phyloP scores from a whole-genome alignment of 1,140 invertebrate genomes.

The Drosophila eugracilis region DNA sequence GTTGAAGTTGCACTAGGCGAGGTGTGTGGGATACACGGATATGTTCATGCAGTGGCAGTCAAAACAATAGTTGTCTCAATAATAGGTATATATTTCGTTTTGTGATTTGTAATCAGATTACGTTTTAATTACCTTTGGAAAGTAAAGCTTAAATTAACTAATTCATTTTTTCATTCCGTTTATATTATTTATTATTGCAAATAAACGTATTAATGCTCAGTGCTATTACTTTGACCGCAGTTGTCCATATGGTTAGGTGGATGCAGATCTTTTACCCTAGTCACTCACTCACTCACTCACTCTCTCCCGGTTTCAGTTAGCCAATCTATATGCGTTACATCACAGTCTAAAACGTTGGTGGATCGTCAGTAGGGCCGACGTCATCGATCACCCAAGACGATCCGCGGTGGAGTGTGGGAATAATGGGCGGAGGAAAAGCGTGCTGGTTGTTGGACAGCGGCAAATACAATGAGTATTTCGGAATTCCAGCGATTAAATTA shows the following conservation, averaged over 20 bases:
- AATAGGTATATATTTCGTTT: neutral
- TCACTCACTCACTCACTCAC: constrained; percentile 35
- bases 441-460: constrained; percentile 14
- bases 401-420: constrained; percentile 1
- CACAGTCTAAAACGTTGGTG: constrained; percentile 34
- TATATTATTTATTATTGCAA: neutral
- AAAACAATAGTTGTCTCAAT: too few species aligned
- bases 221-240: neutral
- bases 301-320: constrained; percentile 20
- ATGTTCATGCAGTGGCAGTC: constrained; percentile 12
- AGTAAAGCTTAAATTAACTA: too few species aligned
- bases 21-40: constrained; percentile 17
- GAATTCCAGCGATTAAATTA: constrained; percentile 34
- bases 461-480: constrained; percentile 21
- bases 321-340: constrained; percentile 58
- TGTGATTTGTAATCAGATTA: too few species aligned
- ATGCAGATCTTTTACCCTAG: constrained; percentile 41
- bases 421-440: constrained; percentile 1
- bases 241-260: constrained; percentile 7
- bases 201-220: neutral
- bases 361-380: constrained; percentile 29
- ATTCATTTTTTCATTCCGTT: neutral
- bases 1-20: constrained; percentile 45
- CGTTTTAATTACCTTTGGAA: too few species aligned
- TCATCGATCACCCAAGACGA: constrained; percentile 43